Conservation (phyloP, 2,113 vertebrate species). For the Callithrix jacchus region DNA sequence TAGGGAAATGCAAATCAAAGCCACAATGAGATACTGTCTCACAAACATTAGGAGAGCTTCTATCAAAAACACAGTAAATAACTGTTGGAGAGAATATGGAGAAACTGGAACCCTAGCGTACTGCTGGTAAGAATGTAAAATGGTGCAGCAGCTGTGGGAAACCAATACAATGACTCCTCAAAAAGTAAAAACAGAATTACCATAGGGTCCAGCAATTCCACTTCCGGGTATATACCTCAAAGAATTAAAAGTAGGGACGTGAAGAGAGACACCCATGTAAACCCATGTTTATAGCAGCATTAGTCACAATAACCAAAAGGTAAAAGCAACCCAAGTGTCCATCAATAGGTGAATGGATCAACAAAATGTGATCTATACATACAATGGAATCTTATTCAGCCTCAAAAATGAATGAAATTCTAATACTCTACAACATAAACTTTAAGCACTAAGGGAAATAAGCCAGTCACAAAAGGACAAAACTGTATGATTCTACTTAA, state of each 20-base stretch:
- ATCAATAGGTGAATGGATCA: not conserved
- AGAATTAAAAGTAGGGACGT: not conserved
- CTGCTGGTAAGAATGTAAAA: not conserved
- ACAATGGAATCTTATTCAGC: not conserved
- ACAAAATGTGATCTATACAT: not conserved
- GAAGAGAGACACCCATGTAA: not conserved
- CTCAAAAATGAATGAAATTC: constrained; percentile 1
- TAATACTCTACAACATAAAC: not conserved
- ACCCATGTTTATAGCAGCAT: not conserved
- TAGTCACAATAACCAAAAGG: not conserved
- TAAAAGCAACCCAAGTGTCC: not conserved
- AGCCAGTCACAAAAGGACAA: not conserved
- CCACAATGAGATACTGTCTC: not conserved
- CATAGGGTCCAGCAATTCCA: not conserved
- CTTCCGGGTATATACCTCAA: not conserved
- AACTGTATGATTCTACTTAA: not conserved
- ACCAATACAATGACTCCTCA: not conserved
- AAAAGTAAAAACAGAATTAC: constrained; percentile 10
- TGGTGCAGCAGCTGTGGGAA: not conserved
- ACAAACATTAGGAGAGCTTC: not conserved
- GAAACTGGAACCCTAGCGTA: not conserved
- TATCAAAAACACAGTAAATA: not conserved
- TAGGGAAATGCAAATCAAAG: constrained; percentile 14
- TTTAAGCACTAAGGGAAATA: not conserved
- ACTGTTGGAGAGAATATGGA: not conserved